Evolutionary conservation across 2,113 vertebrate species (phyloP).

Genomic region (Takifugu bimaculatus): DNA sequence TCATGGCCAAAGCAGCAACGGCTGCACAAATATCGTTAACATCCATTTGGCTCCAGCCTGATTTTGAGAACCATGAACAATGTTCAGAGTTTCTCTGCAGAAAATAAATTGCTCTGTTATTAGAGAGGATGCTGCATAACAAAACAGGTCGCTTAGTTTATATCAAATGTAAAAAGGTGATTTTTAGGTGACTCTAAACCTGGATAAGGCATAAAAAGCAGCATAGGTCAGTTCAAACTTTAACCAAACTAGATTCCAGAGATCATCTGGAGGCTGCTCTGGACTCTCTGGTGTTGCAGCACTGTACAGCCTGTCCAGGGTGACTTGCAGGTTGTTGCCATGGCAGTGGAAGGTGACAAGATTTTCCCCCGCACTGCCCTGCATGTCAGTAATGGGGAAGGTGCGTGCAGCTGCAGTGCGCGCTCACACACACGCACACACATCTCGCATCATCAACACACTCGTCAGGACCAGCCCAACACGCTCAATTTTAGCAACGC

Average conservation of each 20-base stretch:
- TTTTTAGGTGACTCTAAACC: too few species aligned
- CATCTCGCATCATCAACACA: not conserved
- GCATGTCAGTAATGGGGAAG: conserved; percentile 2
- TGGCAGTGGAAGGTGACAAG: conserved; percentile 50
- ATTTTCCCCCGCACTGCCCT: conserved; percentile 7
- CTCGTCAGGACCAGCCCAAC: not conserved
- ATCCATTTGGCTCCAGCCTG: too few species aligned
- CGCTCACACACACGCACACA: not conserved
- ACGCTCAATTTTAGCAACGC: not conserved
- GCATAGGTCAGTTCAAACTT: too few species aligned
- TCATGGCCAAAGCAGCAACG: too few species aligned
- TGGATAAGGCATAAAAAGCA: too few species aligned
- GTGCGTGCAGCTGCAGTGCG: conserved; percentile 8
- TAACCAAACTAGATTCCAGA: not conserved
- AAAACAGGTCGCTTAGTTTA: too few species aligned
- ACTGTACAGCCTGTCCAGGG: conserved; percentile 24
- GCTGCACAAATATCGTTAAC: too few species aligned
- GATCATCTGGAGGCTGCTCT: conserved; percentile 15
- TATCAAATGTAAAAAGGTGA: too few species aligned
- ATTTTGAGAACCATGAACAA: too few species aligned
- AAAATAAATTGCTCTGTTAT: too few species aligned
- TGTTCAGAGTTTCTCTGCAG: too few species aligned
- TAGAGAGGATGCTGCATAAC: too few species aligned
- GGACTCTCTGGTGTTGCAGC: conserved; percentile 26
- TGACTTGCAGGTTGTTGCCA: conserved; percentile 59